Percentiles rank a stretch among this genome's conserved stretches.
phyloP scores from a whole-genome alignment of 2,113 vertebrate species.

The Lathamus discolor region DNA sequence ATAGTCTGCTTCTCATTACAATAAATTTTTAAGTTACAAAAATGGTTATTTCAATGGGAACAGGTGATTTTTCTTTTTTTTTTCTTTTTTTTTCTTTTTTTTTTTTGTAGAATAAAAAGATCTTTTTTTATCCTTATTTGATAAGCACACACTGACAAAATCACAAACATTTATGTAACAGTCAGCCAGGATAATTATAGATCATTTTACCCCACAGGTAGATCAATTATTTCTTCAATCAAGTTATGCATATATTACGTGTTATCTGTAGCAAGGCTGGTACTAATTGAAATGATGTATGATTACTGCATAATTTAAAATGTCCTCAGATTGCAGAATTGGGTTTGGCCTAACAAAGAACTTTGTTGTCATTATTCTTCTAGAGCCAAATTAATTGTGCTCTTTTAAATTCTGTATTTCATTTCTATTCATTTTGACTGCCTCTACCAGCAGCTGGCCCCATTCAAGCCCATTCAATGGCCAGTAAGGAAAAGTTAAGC shows the following conservation, averaged over 20 bases:
- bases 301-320: slow-evolving; percentile 13
- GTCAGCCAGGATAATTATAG: slow-evolving; percentile 7
- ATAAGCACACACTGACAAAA: background rate
- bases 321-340: background rate
- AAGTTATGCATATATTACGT: slow-evolving; percentile 26
- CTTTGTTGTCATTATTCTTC: background rate
- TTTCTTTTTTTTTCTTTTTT: accelerated
- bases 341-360: background rate
- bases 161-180: slow-evolving; percentile 38
- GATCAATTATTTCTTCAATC: slow-evolving; percentile 42
- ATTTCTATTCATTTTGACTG: background rate
- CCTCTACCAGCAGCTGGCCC: background rate
- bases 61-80: background rate
- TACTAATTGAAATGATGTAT: slow-evolving; percentile 13
- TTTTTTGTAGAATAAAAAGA: background rate
- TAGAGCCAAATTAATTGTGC: background rate
- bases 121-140: background rate
- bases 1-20: slow-evolving; percentile 25
- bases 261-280: background rate
- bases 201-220: slow-evolving; percentile 18
- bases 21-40: background rate
- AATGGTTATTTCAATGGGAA: background rate
- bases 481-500: background rate
- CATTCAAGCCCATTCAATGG: background rate
- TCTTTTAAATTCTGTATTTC: background rate